Conservation (phyloP, 1,140 invertebrate genomes). For the Myzus persicae region DNA sequence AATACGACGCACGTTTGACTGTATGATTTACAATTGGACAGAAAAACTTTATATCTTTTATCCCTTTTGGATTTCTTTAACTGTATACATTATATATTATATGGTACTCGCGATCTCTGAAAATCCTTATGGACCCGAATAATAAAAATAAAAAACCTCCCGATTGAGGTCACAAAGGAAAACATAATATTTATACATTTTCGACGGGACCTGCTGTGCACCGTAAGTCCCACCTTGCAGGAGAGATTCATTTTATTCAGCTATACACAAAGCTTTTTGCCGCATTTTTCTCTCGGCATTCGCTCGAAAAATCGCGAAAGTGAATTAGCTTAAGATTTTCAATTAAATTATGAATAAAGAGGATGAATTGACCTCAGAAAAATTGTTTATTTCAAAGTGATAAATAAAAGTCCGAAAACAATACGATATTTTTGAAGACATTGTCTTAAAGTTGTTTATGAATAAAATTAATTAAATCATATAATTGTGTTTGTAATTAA, state of each 20-base stretch:
- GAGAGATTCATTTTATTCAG: neutral
- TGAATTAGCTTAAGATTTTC: constrained; percentile 34
- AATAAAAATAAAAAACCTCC: constrained; percentile 16
- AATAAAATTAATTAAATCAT: constrained; percentile 34
- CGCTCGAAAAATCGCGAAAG: neutral
- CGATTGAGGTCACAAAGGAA: constrained; percentile 27
- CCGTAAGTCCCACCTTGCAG: neutral
- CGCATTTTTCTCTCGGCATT: neutral
- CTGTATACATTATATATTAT: neutral
- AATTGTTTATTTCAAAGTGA: constrained; percentile 13
- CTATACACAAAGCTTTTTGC: neutral
- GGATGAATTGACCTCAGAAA: neutral
- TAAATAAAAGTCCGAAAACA: constrained; percentile 21
- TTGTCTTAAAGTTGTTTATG: constrained; percentile 8
- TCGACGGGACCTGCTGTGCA: neutral
- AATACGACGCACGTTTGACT: constrained; percentile 1
- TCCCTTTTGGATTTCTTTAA: constrained; percentile 21
- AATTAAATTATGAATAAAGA: constrained; percentile 13
- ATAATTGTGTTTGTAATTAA: neutral
- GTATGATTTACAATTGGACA: neutral
- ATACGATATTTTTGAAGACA: constrained; percentile 16
- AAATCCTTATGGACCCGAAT: neutral
- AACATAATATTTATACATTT: neutral
- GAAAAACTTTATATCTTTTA: constrained; percentile 17
- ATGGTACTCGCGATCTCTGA: neutral